phyloP scores from a whole-genome alignment of 2,888 invertebrate genomes.

The Lathronympha strigana region DNA sequence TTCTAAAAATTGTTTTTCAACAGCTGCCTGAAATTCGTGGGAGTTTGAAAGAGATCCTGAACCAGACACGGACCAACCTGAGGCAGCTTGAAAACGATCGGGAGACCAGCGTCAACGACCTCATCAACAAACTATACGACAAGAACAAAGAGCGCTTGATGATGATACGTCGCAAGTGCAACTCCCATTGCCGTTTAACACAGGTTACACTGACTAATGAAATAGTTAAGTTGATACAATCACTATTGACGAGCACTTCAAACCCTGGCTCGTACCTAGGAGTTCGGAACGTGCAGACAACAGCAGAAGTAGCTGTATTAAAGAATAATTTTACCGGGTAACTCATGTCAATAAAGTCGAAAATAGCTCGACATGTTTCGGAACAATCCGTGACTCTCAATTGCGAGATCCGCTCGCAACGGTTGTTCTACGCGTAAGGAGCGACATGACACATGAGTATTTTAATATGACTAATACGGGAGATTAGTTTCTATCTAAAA shows the following conservation, averaged over 20 bases:
- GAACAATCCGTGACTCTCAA: too few relatives aligned
- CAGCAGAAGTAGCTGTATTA: too few relatives aligned
- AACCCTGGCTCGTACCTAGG: too few relatives aligned
- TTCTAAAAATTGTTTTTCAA: background rate
- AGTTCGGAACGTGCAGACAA: too few relatives aligned
- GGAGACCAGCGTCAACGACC: slow-evolving; percentile 46
- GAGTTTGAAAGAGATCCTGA: slow-evolving; percentile 62
- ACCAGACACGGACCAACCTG: slow-evolving; percentile 56
- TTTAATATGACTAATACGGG: too few relatives aligned
- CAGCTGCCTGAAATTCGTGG: slow-evolving; percentile 53
- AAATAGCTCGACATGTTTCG: too few relatives aligned
- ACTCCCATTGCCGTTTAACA: slow-evolving; percentile 51
- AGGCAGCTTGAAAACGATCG: slow-evolving; percentile 46
- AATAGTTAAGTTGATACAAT: background rate
- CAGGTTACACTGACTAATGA: slow-evolving; percentile 53
- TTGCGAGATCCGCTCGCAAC: too few relatives aligned
- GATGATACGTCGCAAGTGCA: slow-evolving; percentile 50
- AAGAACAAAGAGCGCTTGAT: slow-evolving; percentile 62
- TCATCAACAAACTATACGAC: slow-evolving; percentile 63
- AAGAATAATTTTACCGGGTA: too few relatives aligned
- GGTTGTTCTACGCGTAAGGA: too few relatives aligned
- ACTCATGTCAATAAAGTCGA: too few relatives aligned
- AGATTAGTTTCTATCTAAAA: too few relatives aligned
- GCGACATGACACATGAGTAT: too few relatives aligned
- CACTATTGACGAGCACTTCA: background rate